Base-by-base conservation (phyloP, 2,113 vertebrate genomes). In the Peromyscus maniculatus region DNA sequence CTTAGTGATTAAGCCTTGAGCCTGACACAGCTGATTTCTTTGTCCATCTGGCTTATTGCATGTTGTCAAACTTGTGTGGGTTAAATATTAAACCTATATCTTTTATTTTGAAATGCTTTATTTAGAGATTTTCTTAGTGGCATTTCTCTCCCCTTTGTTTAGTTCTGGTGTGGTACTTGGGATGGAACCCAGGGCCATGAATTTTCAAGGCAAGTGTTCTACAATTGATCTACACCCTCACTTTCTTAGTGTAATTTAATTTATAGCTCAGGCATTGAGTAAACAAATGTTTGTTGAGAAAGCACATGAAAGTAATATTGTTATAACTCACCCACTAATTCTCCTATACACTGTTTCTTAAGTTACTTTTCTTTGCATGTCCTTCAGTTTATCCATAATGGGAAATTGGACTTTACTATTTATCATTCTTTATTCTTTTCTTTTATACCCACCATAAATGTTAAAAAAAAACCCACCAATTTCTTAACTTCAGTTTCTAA, bases 391-490 rank as follows among this genome's bases (percentile, higher is more conserved):
- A 66, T 15, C 72, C 24, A 67, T 22, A 79, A 74, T 82, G 31
- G 77, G 46, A 93, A 90, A 33, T 17, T 59, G 22, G 13, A 69
- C 39, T 72, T 43, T 31, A 36, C 43, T 8, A 83, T 92, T 62
- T 95, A 5, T 19, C 33, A 7, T 91, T 83, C n/a, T 78, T 97
- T n/a, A 83, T 74, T 95, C 19, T 31, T 71, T 86, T 46, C 22
- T 33, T 17, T 12, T 59, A 66, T 74, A 78, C 3, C 13, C 55
- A 87, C 39, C 66, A 91, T 57, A 22, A 91, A 84, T 0, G 43
- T 55, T 55, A 55, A 55, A 55, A 55, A 55, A 13, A 55, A 12
- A 19, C 33, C 84, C 55, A 80, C 24, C 39, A 57, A 22, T 77
- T 15, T 94, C 55, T n/a, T 59, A 77, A 89, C 12, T 91, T 91